These are phyloP conservation scores for Notothenia coriiceps DNA, from an alignment of 2,113 vertebrate species.

Conservation along the genomic window DNA sequence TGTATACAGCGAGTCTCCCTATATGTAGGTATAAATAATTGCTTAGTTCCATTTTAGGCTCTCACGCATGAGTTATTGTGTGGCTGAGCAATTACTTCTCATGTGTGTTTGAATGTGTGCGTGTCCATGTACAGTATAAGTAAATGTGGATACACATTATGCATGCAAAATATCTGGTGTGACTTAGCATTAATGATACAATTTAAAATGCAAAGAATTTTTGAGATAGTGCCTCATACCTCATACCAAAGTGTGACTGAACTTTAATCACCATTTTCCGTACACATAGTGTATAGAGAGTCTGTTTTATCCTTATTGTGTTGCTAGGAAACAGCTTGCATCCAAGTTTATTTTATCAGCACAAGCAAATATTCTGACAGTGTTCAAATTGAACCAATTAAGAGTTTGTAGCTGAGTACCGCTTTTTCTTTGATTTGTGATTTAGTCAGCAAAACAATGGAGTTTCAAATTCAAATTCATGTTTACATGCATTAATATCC, in stretches of 20 bases:
- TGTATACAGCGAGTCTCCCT: conserved; percentile 1
- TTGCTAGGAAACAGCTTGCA: conserved; percentile 21
- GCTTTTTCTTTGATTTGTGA: neutral
- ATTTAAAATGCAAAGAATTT: neutral
- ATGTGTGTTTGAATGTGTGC: conserved; percentile 5
- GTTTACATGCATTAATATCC: neutral
- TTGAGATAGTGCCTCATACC: neutral
- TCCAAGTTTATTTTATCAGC: conserved; percentile 14
- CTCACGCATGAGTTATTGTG: conserved; percentile 2
- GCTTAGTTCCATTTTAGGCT: conserved; percentile 25
- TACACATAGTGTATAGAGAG: neutral
- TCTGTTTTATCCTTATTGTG: neutral
- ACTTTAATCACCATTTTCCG: conserved; percentile 6
- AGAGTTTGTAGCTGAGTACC: neutral
- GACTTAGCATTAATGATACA: conserved; percentile 13
- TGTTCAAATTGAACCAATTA: conserved; percentile 19
- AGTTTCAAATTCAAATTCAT: neutral
- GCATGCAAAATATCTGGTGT: neutral
- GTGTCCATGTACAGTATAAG: neutral
- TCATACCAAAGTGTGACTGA: neutral
- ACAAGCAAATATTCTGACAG: neutral
- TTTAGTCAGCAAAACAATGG: neutral
- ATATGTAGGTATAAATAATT: conserved; percentile 34
- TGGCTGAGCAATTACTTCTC: conserved; percentile 1
- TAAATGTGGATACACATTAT: neutral